Evolutionary conservation across 2,888 invertebrate genomes (phyloP), one percentile per base, ranked within the genome.

Genomic region (Lomographa bimaculata): DNA sequence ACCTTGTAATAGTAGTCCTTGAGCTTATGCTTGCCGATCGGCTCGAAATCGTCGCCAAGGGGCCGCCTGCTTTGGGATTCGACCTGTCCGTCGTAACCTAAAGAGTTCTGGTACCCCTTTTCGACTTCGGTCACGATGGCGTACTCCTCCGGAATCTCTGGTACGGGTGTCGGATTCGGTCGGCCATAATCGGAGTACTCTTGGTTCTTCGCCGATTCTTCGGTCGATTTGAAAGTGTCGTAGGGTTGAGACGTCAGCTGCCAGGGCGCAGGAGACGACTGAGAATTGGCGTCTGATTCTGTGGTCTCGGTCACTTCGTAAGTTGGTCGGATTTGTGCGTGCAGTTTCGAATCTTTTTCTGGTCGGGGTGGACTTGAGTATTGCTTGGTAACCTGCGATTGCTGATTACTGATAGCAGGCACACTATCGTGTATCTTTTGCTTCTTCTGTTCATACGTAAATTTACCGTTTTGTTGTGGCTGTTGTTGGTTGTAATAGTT

Each of bases 1-100:
- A 86, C 82, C 57, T 76, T 85, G 38, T 89, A 87, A 50, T 87
- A 89, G 60, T 87, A 86, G 40, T 89, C 89, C 56, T 84, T 86
- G 6, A 86, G 71, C 46, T 87, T 86, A 45, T 84, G 75, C 42
- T 79, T 78, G 38, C 74, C 76, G 48, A 89, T 84, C 7, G 87
- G 86, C 62, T 87, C 85, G 58, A 85, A 86, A 45, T 86, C 86
- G 51, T 87, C 84, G 45, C 80, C 85, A 47, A 79, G 60, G 36
- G 89, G 89, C 60, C 81, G 81, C 61, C 83, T 79, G 57, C 79
- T 87, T 80, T 87, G 85, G 53, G 82, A 74, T 72, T 89, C 86
- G 60, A 76, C 64, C 52, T 80, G 73, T 37, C 63, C 67, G 56
- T 86, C 80, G 71, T 85, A 85, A 50, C 64, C 73, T 63, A 82